Base-by-base conservation (phyloP, 2,888 invertebrate genomes). In the Eupithecia vulgata region DNA sequence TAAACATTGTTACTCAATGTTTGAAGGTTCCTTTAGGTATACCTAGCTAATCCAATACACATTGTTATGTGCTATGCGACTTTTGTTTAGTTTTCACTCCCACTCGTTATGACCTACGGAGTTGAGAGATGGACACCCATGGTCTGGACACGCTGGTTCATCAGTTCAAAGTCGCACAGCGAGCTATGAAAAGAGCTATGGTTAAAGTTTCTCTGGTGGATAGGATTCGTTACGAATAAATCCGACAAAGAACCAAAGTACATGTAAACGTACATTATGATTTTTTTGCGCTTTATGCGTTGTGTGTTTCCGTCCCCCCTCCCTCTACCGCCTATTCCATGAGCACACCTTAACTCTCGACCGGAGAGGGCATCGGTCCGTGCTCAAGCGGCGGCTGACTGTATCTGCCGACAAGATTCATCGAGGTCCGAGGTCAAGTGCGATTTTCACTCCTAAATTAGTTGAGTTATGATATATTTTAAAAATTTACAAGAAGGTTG, bases 301-400 rank as follows among this genome's bases (percentile, higher is more conserved):
- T 57, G 57, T 5, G 57, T 57, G 5, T 57, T 25, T 34, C 34
- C 30, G 30, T 8, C 17, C 34, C 17, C 61, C 17, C 34, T 17
- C 34, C 34, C 61, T 8, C 71, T 59, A 5, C 37, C 67, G 57
- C 57, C 52, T 52, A 13, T 45, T 35, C 5, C 37, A 15, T 57
- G 21, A 21, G 15, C 10, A 15, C 37, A 8, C 6, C 52, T 61
- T 48, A 10, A 64, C 59, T 40, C 70, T 71, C 35, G 62, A 62
- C 8, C 57, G 17, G 62, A 73, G 75, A 67, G 73, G 71, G 67
- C 75, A 73, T 75, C 66, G 75, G 75, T 73, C 75, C 77, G 77
- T 77, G 77, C 72, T 67, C 67, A 77, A 77, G 77, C 71, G 66
- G 42, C 48, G 66, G 48, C 74, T 74, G 64, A 52, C 52, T 71